A percentile compares a stretch with the other conserved stretches of the same genome.
Evolutionary conservation across 2,797 vertebrate genomes (phyloP).

Genomic region (Silurus lanzhouensis): DNA sequence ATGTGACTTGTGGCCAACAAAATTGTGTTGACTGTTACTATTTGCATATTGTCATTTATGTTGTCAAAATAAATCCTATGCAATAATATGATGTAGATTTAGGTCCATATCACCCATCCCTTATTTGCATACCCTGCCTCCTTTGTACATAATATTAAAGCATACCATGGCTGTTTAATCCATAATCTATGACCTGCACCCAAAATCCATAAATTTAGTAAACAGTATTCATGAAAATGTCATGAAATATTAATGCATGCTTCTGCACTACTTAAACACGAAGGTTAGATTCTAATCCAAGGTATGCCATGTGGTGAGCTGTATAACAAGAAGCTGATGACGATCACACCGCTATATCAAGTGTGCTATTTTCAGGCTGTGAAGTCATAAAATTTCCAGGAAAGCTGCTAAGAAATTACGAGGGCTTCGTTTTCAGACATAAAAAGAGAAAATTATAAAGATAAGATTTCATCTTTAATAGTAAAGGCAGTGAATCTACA

Average conservation of each 20-base stretch:
- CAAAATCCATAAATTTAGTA: conserved; percentile 2
- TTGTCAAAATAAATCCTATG: too few species aligned
- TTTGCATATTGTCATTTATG: too few species aligned
- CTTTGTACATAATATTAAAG: background rate
- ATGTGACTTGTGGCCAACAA: too few species aligned
- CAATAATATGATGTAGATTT: too few species aligned
- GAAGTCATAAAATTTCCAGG: background rate
- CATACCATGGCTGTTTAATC: background rate
- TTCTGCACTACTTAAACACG: background rate
- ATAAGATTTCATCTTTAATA: background rate
- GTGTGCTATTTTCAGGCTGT: conserved; percentile 15
- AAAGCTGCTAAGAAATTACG: background rate
- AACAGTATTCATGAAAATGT: background rate
- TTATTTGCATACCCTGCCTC: background rate
- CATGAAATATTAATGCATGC: background rate
- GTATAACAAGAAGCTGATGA: background rate
- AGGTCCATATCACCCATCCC: too few species aligned
- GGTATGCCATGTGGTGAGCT: background rate
- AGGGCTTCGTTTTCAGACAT: background rate
- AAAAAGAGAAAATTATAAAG: background rate
- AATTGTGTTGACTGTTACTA: too few species aligned
- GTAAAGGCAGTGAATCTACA: background rate
- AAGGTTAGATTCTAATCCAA: background rate
- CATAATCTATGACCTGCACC: background rate
- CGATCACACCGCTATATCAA: background rate